Conservation (phyloP, 1,140 invertebrate species). For the Drosophila athabasca region DNA sequence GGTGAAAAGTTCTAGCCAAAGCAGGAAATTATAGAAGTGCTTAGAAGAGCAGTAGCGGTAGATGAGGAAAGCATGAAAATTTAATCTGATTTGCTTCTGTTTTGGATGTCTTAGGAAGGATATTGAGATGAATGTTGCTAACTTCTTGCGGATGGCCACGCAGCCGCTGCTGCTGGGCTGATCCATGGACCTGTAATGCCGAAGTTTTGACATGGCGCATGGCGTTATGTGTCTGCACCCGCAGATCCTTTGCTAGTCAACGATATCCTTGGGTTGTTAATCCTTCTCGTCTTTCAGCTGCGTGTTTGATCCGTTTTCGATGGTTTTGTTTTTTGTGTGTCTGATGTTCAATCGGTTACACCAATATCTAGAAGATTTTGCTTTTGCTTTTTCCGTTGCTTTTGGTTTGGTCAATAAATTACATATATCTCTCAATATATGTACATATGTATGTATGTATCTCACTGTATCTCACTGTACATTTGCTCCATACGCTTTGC, state of each 20-base stretch:
- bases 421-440: too few relatives aligned
- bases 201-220: slow-evolving; percentile 84
- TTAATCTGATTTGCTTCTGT: slow-evolving; percentile 14
- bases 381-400: too few relatives aligned
- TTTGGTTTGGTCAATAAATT: too few relatives aligned
- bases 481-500: too few relatives aligned
- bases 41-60: neutral
- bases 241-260: slow-evolving; percentile 48
- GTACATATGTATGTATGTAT: too few relatives aligned
- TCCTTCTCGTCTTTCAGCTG: slow-evolving; percentile 10
- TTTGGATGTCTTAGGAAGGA: neutral
- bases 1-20: too few relatives aligned
- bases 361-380: too few relatives aligned
- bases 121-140: slow-evolving; percentile 41
- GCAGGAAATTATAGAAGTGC: neutral
- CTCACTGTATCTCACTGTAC: too few relatives aligned
- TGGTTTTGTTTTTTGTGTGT: too few relatives aligned
- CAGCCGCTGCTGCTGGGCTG: slow-evolving; percentile 69
- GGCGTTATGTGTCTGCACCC: slow-evolving; percentile 64
- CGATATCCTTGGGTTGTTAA: slow-evolving; percentile 32
- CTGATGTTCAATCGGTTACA: too few relatives aligned
- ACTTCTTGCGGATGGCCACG: slow-evolving; percentile 83
- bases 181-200: slow-evolving; percentile 84
- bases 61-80: neutral
- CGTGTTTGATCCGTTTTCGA: neutral